phyloP scores from a whole-genome alignment of 1,140 invertebrate species.

The Nephila pilipes region DNA sequence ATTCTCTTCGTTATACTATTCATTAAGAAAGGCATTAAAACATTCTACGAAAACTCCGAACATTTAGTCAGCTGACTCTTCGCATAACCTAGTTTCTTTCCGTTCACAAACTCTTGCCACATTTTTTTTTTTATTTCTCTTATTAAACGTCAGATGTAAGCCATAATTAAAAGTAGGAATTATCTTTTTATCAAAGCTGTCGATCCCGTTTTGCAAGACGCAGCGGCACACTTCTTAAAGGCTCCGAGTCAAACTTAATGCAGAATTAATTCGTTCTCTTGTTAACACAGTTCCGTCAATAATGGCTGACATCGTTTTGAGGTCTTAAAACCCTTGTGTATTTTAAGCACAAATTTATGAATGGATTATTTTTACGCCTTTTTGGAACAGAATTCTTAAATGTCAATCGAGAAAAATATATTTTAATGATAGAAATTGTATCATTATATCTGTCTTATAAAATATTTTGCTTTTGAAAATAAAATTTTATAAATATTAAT shows the following conservation, averaged over 20 bases:
- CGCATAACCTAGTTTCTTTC: background rate
- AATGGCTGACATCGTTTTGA: background rate
- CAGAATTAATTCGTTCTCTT: slow-evolving; percentile 8
- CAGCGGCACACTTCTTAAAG: background rate
- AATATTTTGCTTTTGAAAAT: no score
- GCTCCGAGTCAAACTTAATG: background rate
- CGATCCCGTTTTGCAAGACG: background rate
- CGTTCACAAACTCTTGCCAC: background rate
- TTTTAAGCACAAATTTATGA: background rate
- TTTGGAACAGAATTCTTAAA: no score
- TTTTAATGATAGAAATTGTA: no score
- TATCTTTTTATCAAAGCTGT: background rate
- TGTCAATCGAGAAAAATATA: no score
- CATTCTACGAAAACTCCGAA: background rate
- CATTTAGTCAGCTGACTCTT: background rate
- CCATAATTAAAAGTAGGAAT: slow-evolving; percentile 25
- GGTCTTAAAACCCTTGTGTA: background rate
- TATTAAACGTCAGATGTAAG: background rate
- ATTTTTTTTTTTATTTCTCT: background rate
- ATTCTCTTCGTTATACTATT: no score
- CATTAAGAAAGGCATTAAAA: no score
- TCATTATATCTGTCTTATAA: no score
- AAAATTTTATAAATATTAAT: no score
- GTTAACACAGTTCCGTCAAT: slow-evolving; percentile 8
- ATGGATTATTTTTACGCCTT: background rate